phyloP scores from a whole-genome alignment of 2,797 vertebrate genomes.

The Hippopotamyrus pictus region DNA sequence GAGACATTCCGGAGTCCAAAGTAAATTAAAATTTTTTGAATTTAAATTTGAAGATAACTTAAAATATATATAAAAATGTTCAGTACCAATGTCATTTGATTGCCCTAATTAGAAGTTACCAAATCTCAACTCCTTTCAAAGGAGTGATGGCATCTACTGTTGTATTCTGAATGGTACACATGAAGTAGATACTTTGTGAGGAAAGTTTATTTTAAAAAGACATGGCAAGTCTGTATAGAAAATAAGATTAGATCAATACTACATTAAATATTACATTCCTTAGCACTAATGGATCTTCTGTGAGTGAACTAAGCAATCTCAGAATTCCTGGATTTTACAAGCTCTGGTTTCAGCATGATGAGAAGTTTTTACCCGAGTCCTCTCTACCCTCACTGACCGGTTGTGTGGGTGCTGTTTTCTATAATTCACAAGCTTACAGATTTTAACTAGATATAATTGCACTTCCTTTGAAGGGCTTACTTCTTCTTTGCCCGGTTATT shows the following conservation, averaged over 20 bases:
- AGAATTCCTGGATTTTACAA: neutral
- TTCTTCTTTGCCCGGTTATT: neutral
- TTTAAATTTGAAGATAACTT: neutral
- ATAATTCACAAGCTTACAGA: neutral
- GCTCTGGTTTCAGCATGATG: neutral
- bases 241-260: neutral
- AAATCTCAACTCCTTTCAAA: neutral
- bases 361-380: neutral
- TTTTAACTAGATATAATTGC: neutral
- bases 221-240: neutral
- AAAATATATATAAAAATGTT: neutral
- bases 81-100: neutral
- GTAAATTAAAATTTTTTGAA: neutral
- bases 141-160: neutral
- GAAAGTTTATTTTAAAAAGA: neutral
- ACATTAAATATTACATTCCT: neutral
- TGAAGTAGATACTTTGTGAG: neutral
- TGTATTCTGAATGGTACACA: neutral
- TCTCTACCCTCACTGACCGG: neutral
- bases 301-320: neutral
- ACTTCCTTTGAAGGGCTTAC: neutral
- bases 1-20: neutral
- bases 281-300: neutral
- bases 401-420: neutral
- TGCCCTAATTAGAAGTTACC: neutral